Evolutionary conservation across 2,888 invertebrate genomes (phyloP), one percentile per base, ranked within the genome.

Genomic region (Scrobipalpa costella): DNA sequence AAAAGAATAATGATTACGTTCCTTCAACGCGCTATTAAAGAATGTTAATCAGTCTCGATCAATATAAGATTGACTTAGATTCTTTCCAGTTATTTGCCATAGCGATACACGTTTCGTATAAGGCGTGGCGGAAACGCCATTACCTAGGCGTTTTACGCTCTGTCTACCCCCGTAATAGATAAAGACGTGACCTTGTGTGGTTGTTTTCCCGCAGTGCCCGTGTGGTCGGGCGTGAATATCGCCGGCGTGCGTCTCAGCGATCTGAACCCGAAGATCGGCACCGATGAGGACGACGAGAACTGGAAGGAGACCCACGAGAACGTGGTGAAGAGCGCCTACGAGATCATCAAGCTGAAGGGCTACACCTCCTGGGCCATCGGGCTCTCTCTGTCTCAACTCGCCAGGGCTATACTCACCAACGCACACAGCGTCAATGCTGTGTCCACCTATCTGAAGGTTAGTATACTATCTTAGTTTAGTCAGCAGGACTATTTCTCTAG

Each of bases 331-430:
- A 96, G 97, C 74, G 98, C 98, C 0, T 97, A 97, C 83, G 95
- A 97, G 77, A 95, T 98, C 44, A 97, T 97, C 85, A 94, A 93
- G 79, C 91, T 97, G 73, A 98, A 98, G 88, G 97, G 97, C 3
- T 97, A 97, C 89, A 98, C 97, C 0, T 96, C 96, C 19, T 97
- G 97, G 97, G 97, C 97, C 9, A 96, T 97, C 71, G 97, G 97
- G 1, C 92, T 97, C 49, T 96, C 96, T 73, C 93, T 95, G 7
- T 92, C 96, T 0, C 92, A 95, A 67, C 85, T 98, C 55, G 93
- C 94, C n/a, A 92, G 93, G 60, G 93, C 95, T 47, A 94, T 97
- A 63, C 84, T 97, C 63, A 92, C 93, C 66, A 97, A 97, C 77
- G 93, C 94, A 0, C 93, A 94, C 78, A 94, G 94, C 73, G 94